These are phyloP conservation scores for Bombus affinis DNA, from an alignment of 1,140 invertebrate genomes.

Conservation along the genomic window DNA sequence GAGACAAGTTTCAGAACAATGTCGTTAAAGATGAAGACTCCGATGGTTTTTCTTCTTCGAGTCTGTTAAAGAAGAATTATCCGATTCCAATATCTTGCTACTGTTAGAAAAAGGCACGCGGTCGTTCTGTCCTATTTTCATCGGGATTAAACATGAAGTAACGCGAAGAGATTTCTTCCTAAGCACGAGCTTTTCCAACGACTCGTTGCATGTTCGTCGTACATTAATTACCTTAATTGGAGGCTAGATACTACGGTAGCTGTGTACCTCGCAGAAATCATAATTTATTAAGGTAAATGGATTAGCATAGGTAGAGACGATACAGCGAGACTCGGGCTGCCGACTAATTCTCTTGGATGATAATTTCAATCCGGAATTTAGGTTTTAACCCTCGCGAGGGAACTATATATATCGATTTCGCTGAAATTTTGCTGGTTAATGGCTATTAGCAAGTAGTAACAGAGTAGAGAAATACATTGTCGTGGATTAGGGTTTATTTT, in stretches of 20 bases:
- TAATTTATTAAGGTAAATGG: conserved; percentile 39
- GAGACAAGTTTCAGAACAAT: neutral
- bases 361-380: neutral
- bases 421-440: neutral
- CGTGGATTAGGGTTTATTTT: too few relatives aligned
- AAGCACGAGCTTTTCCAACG: neutral
- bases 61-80: neutral
- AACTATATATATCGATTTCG: neutral
- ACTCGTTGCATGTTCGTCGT: neutral
- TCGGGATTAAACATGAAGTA: neutral
- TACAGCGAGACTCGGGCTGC: neutral
- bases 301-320: neutral
- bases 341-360: neutral
- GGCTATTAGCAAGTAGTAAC: too few relatives aligned
- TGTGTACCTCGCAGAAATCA: conserved; percentile 10
- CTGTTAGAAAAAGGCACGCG: too few relatives aligned
- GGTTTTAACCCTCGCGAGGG: neutral
- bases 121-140: neutral
- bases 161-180: neutral
- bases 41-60: neutral
- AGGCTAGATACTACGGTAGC: conserved; percentile 8
- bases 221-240: conserved; percentile 46
- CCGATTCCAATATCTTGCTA: neutral
- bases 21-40: neutral
- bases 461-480: neutral